Base-by-base conservation (phyloP, 2,113 vertebrate species). In the Otocyon megalotis region DNA sequence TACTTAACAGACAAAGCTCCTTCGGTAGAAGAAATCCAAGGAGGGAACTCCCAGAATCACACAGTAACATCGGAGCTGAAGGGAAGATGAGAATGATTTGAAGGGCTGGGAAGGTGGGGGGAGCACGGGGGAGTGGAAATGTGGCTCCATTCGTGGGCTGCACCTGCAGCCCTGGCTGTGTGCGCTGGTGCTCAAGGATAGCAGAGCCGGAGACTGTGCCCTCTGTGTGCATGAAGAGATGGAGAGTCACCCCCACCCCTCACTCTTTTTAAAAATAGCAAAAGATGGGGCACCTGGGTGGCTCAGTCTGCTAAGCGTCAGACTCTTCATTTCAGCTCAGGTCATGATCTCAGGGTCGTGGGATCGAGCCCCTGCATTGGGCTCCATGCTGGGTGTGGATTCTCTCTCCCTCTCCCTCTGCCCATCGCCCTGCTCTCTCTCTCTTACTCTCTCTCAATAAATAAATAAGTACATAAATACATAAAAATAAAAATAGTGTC, bases 51-150 rank as follows among this genome's bases (percentile, higher is more conserved):
- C 37, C 37, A 10, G 69, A 9, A 48, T 35, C 91, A 32, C 56
- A n/a, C 37, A 13, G 93, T 19, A 30, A 26, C 53, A 5, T n/a
- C 30, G 11, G 72, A 20, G 5, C 11, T 32, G 35, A 37, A 74
- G 67, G 48, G 43, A 71, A 24, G 71, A 43, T 19, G 19, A 17
- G 63, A 62, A 16, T 43, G 2, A 79, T 12, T 0, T 0, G 56
- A 62, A 62, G 48, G 48, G 30, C 5, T 26, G 35, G 35, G 20
- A 17, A 50, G 20, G 9, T 28, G 8, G 35, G 12, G 0, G 16
- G 43, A 43, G 14, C 8, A 5, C 11, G 4, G 15, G 0, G 4
- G 15, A 5, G 26, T 24, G 79, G 14, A 22, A 30, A 12, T 4
- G 56, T 15, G 35, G 53, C 32, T 86, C 28, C 19, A 1, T 35